Evolutionary conservation across 2,113 vertebrate species (phyloP).

Genomic region (Naja naja): DNA sequence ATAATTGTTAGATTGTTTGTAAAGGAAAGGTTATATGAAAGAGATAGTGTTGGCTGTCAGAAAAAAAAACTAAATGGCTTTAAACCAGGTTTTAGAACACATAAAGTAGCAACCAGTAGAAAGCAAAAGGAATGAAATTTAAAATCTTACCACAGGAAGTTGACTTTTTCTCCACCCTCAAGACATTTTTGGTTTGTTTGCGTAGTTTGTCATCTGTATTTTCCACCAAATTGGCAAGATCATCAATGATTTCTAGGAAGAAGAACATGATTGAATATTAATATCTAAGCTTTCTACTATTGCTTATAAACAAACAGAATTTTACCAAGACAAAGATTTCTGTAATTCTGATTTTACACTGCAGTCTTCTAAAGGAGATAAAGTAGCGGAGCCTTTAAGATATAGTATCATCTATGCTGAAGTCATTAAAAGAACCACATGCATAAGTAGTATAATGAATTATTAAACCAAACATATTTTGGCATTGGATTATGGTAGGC

Average conservation of each 20-base stretch:
- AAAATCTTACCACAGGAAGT: slow-evolving; percentile 85
- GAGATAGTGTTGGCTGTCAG: background rate
- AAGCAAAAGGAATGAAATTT: background rate
- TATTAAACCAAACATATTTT: background rate
- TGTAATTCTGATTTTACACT: background rate
- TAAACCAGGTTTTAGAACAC: background rate
- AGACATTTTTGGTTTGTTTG: slow-evolving; percentile 83
- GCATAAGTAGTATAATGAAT: background rate
- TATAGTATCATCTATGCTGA: background rate
- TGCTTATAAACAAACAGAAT: background rate
- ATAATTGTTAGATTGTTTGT: background rate
- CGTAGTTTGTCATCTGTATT: slow-evolving; percentile 85
- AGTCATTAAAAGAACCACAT: background rate
- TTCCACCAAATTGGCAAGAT: slow-evolving; percentile 91
- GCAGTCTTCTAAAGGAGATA: background rate
- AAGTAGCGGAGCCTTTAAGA: background rate
- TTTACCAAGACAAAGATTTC: background rate
- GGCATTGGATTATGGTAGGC: background rate
- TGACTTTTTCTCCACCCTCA: slow-evolving; percentile 87
- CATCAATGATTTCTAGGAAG: slow-evolving; percentile 90
- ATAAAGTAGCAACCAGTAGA: background rate
- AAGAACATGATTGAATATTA: background rate
- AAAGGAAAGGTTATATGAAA: background rate
- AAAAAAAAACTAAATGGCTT: background rate
- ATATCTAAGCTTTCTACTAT: fast-evolving